These are phyloP conservation scores for Dendrolimus pini DNA, from an alignment of 2,888 invertebrate species.

Conservation along the genomic window DNA sequence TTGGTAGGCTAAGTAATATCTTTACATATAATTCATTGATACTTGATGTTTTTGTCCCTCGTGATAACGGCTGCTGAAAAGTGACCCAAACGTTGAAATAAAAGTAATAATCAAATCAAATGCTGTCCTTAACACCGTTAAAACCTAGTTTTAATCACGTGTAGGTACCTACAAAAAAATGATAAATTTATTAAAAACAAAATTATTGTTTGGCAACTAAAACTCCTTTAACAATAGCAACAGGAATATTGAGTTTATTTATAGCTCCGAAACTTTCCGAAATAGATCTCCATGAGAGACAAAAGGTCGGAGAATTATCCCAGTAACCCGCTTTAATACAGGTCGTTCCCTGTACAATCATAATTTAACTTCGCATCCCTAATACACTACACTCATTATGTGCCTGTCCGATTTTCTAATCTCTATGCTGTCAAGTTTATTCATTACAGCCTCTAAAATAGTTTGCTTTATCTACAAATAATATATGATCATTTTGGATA, in stretches of 20 bases:
- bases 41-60: too few species aligned
- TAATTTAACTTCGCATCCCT: conserved; percentile 35
- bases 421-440: background rate
- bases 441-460: background rate
- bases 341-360: conserved; percentile 34
- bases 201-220: background rate
- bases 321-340: conserved; percentile 40
- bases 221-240: background rate
- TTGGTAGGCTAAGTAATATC: too few species aligned
- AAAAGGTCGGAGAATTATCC: conserved; percentile 41
- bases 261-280: conserved; percentile 37
- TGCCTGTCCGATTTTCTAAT: background rate
- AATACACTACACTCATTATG: conserved; percentile 18
- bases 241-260: conserved; percentile 26
- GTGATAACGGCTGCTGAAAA: too few species aligned
- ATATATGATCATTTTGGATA: too few species aligned
- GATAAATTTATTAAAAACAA: background rate
- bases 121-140: too few species aligned
- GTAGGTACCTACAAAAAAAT: too few species aligned
- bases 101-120: too few species aligned
- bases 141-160: too few species aligned
- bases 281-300: conserved; percentile 30
- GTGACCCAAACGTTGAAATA: too few species aligned
- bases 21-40: too few species aligned
- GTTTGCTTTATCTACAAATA: too few species aligned